Percentiles rank a stretch among this genome's conserved stretches.
phyloP scores from a whole-genome alignment of 1,140 invertebrate species.

The Drosophila novamexicana region DNA sequence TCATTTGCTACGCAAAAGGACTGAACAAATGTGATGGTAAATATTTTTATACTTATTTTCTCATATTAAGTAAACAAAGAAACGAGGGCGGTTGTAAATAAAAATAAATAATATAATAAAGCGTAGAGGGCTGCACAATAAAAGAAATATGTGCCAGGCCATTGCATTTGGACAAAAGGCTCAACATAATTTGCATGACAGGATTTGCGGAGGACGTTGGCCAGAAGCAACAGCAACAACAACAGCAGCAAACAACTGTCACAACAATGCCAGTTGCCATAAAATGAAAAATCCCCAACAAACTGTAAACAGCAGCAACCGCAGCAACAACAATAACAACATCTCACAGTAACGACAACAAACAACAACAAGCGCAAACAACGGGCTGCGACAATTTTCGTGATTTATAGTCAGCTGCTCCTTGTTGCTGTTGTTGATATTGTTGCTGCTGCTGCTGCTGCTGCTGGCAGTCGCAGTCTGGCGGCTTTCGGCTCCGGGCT shows the following conservation, averaged over 20 bases:
- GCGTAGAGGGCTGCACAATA: slow-evolving; percentile 37
- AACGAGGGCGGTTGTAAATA: slow-evolving; percentile 14
- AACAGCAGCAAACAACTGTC: slow-evolving; percentile 35
- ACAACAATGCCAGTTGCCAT: slow-evolving; percentile 48
- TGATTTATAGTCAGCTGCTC: slow-evolving; percentile 46
- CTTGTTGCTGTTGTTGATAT: slow-evolving; percentile 1
- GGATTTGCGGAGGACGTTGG: slow-evolving; percentile 42
- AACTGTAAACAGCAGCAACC: background rate
- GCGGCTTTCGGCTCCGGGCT: background rate
- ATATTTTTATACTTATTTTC: slow-evolving; percentile 19
- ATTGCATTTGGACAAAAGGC: slow-evolving; percentile 55
- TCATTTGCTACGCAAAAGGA: slow-evolving; percentile 10
- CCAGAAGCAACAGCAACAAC: slow-evolving; percentile 17
- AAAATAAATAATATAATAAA: slow-evolving; percentile 54
- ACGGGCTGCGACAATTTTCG: slow-evolving; percentile 44
- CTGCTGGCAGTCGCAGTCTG: slow-evolving; percentile 20
- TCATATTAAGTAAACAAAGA: slow-evolving; percentile 14
- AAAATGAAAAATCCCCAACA: slow-evolving; percentile 19
- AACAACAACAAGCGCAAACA: slow-evolving; percentile 14
- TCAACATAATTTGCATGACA: slow-evolving; percentile 56
- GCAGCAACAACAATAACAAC: background rate
- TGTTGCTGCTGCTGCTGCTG: background rate
- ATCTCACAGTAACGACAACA: too few relatives aligned
- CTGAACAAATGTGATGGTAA: slow-evolving; percentile 9
- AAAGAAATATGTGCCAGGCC: slow-evolving; percentile 44